Percentiles rank a stretch among this genome's conserved stretches.
Evolutionary conservation across 2,797 vertebrate genomes (phyloP).

Genomic region (Clangula hyemalis): DNA sequence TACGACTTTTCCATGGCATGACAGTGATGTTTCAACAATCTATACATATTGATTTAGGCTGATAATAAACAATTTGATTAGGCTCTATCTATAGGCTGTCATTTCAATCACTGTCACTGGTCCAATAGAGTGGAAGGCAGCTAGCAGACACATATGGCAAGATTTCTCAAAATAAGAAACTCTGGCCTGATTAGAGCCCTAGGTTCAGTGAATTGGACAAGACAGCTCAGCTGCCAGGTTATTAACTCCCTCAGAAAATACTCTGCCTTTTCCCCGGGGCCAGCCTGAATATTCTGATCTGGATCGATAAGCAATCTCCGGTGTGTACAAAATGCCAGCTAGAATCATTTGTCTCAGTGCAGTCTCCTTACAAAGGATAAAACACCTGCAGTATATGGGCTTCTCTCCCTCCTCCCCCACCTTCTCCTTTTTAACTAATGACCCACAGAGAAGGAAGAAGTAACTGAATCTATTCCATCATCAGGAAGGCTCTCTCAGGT

Average conservation of each 20-base stretch:
- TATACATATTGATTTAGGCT: constrained; percentile 99
- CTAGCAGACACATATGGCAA: constrained; percentile 80
- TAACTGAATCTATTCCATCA: constrained; percentile 90
- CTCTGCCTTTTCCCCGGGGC: constrained; percentile 91
- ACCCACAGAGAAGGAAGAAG: constrained; percentile 88
- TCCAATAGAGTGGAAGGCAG: constrained; percentile 94
- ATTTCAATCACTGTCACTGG: constrained; percentile 97
- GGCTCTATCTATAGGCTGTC: constrained; percentile 99
- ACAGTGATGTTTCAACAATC: constrained; percentile 99
- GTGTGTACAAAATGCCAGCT: constrained; percentile 99
- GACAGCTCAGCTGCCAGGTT: constrained; percentile 99
- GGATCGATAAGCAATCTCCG: constrained; percentile 99
- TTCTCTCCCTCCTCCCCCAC: constrained; percentile 54
- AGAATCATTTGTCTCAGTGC: constrained; percentile 98
- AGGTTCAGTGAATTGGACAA: constrained; percentile 99
- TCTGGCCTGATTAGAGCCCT: constrained; percentile 98
- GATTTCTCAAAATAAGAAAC: constrained; percentile 94
- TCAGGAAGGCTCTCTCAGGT: constrained; percentile 77
- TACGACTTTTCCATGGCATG: constrained; percentile 91
- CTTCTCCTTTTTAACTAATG: constrained; percentile 93
- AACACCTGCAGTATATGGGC: constrained; percentile 86
- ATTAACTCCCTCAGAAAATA: constrained; percentile 99
- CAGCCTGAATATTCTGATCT: constrained; percentile 95
- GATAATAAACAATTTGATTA: constrained; percentile 99
- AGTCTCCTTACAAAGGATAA: constrained; percentile 87